Conservation (phyloP, 1,140 invertebrate genomes). For the Aphelinus atriplicis region DNA sequence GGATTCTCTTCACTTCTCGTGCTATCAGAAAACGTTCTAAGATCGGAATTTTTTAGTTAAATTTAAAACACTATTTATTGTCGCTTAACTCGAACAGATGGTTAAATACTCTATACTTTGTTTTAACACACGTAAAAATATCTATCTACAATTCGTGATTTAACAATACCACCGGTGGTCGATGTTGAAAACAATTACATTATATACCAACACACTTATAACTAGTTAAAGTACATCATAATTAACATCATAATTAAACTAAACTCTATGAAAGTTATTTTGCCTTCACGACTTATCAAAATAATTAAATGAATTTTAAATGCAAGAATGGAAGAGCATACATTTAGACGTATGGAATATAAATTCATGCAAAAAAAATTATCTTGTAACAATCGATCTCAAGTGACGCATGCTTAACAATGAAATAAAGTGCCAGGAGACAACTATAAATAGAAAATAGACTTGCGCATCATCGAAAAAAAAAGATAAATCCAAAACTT, state of each 20-base stretch:
- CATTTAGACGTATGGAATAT: no score
- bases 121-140: slow-evolving; percentile 10
- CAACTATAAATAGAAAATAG: background rate
- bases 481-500: no score
- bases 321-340: no score
- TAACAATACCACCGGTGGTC: slow-evolving; percentile 13
- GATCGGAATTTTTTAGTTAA: background rate
- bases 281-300: no score
- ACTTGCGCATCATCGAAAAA: background rate
- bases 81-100: background rate
- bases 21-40: background rate
- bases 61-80: slow-evolving; percentile 23
- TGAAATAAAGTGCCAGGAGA: no score
- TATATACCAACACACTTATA: slow-evolving; percentile 12
- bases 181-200: background rate
- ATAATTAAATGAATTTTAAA: no score
- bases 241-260: no score
- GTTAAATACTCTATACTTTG: background rate
- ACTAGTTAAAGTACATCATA: slow-evolving; percentile 4
- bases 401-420: no score
- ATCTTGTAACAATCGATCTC: no score
- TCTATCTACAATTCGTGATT: slow-evolving; percentile 1
- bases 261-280: no score
- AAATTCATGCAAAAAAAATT: no score
- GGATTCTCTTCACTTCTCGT: no score